phyloP scores from a whole-genome alignment of 2,113 vertebrate genomes.

The Vulpes vulpes region DNA sequence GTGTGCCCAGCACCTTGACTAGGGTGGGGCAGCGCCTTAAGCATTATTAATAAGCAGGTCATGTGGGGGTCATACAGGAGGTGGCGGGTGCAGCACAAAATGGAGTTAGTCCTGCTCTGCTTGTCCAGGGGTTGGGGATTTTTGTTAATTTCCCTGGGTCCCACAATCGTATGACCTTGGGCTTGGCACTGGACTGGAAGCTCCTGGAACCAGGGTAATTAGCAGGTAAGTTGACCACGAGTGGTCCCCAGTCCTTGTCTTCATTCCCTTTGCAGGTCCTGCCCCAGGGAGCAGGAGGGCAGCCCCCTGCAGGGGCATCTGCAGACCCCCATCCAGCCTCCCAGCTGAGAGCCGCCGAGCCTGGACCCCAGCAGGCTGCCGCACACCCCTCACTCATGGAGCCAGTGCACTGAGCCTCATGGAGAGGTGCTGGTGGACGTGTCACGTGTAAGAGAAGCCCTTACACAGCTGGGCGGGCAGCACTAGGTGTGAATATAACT shows the following conservation, averaged over 20 bases:
- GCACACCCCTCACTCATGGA: too few relatives aligned
- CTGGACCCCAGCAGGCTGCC: not conserved
- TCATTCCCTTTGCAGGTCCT: rapidly evolving
- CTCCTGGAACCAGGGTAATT: rapidly evolving
- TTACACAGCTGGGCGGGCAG: rapidly evolving
- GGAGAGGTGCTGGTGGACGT: rapidly evolving
- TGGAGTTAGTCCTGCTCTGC: too few relatives aligned
- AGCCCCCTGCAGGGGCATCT: not conserved
- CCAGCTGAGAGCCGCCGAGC: rapidly evolving
- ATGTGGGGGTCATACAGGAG: too few relatives aligned
- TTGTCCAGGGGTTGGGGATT: too few relatives aligned
- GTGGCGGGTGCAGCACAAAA: too few relatives aligned
- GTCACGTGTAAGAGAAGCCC: too few relatives aligned
- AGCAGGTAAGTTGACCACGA: rapidly evolving
- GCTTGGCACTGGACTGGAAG: too few relatives aligned
- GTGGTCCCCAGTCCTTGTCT: not conserved
- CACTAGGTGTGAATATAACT: rapidly evolving
- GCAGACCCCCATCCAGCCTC: not conserved
- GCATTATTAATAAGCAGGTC: too few relatives aligned
- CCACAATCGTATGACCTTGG: not conserved
- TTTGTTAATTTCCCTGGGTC: too few relatives aligned
- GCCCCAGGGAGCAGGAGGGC: too few relatives aligned
- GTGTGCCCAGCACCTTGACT: too few relatives aligned
- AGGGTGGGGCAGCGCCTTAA: too few relatives aligned
- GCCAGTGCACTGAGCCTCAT: rapidly evolving